phyloP scores from a whole-genome alignment of 2,113 vertebrate genomes.

The Naja naja region DNA sequence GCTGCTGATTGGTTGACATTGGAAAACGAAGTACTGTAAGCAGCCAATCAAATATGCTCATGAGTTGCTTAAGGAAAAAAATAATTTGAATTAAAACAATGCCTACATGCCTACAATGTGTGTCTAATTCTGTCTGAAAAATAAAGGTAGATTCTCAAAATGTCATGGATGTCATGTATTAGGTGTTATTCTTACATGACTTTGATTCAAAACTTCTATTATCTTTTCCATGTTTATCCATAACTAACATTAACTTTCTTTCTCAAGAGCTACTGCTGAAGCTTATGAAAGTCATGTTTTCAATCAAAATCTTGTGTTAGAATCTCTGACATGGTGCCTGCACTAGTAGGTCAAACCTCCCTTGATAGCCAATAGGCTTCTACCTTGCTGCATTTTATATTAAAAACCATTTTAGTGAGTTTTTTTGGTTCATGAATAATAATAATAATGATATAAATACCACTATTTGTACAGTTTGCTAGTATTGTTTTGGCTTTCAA shows the following conservation, averaged over 20 bases:
- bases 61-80: no score
- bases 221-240: no score
- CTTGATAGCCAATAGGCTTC: not conserved
- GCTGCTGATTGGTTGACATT: not conserved
- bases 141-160: no score
- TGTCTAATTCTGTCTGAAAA: no score
- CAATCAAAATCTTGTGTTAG: not conserved
- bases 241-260: no score
- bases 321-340: not conserved
- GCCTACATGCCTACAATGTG: no score
- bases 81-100: no score
- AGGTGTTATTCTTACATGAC: no score
- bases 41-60: not conserved
- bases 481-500: not conserved
- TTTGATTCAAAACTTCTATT: no score
- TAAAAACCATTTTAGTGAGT: not conserved
- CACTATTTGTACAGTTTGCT: not conserved
- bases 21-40: not conserved
- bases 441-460: not conserved
- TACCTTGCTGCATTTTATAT: not conserved
- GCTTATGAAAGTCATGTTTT: no score
- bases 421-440: not conserved
- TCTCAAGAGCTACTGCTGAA: no score
- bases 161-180: no score
- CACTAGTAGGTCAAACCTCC: not conserved